These are phyloP conservation scores for Camponotus vicinus DNA, from an alignment of 1,140 invertebrate genomes.

Conservation along the genomic window DNA sequence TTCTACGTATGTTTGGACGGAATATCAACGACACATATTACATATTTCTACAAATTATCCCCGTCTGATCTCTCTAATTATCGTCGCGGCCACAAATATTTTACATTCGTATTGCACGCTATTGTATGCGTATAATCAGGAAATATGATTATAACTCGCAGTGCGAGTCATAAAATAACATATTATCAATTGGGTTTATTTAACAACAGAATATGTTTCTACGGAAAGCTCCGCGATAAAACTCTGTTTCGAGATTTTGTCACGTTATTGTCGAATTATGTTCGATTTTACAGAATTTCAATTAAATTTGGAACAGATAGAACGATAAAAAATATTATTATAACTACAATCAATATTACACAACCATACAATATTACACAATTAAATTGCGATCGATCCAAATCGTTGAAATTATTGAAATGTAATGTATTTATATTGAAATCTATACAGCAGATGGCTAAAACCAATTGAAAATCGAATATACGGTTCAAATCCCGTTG, in stretches of 20 bases:
- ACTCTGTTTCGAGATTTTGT: not conserved
- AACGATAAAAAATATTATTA: slow-evolving; percentile 20
- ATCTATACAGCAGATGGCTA: slow-evolving; percentile 5
- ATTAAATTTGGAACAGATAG: slow-evolving; percentile 1
- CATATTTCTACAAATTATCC: not conserved
- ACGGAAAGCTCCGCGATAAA: not conserved
- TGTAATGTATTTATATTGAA: slow-evolving; percentile 37
- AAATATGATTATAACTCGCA: not conserved
- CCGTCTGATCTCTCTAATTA: not conserved
- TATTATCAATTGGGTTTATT: not conserved
- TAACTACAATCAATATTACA: not conserved
- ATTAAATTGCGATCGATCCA: slow-evolving; percentile 32
- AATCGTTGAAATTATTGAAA: slow-evolving; percentile 13
- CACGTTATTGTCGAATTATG: slow-evolving; percentile 11
- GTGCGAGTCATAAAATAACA: slow-evolving; percentile 28
- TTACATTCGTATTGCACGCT: not conserved
- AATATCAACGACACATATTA: slow-evolving; percentile 6
- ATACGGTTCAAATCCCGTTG: not conserved
- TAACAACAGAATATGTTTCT: slow-evolving; percentile 9
- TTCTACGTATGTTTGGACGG: not conserved
- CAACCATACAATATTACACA: slow-evolving; percentile 3
- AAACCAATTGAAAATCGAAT: slow-evolving; percentile 25
- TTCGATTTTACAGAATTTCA: slow-evolving; percentile 7
- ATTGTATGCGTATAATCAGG: slow-evolving; percentile 26
- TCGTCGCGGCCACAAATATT: slow-evolving; percentile 17